Base-by-base conservation (phyloP, 1,140 invertebrate genomes). In the Drosophila baimaii region DNA sequence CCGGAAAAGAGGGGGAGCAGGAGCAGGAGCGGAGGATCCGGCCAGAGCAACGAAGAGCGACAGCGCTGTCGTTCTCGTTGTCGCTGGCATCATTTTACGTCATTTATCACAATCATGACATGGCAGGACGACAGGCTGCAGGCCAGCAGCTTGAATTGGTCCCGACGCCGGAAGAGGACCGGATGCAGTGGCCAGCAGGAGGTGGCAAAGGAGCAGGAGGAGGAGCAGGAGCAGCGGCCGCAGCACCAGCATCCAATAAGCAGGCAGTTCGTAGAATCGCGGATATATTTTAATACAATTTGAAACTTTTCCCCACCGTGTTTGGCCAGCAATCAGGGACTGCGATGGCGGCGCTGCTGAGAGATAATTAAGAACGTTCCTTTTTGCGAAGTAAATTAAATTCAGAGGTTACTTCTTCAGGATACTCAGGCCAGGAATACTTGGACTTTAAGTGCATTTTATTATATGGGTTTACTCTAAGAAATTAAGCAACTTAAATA, bases 71-170 rank as follows among this genome's bases (percentile, higher is more conserved):
- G 63, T 66, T 69, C 57, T 61, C 74, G 64, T 88, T 88, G 83
- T 88, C 84, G 72, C 80, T 84, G 84, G 69, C 84, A 84, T 89
- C 84, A 89, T 84, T 89, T 89, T 84, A 89, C 73, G 84, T 89
- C 84, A 89, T 89, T 89, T 89, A 89, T 89, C 84, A 89, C 80
- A 89, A 89, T 89, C 84, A 83, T 89, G 84, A 80, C 84, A 84
- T 83, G 85, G 66, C 80, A 78, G 69, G 80, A 80, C 72, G 80
- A 74, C 69, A 76, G 70, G 49, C 71, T 55, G 72, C 57, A 76
- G 51, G 54, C 46, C 66, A 64, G 47, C 62, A 72, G 57, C 57
- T 56, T 62, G 57, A 33, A 57, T 59, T 64, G 46, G 27, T 56
- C n/a, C 51, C 44, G 63, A 70, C 46, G 57, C 54, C 37, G 63